Evolutionary conservation across 2,113 vertebrate species (phyloP).

Genomic region (Chascanopsetta lugubris): DNA sequence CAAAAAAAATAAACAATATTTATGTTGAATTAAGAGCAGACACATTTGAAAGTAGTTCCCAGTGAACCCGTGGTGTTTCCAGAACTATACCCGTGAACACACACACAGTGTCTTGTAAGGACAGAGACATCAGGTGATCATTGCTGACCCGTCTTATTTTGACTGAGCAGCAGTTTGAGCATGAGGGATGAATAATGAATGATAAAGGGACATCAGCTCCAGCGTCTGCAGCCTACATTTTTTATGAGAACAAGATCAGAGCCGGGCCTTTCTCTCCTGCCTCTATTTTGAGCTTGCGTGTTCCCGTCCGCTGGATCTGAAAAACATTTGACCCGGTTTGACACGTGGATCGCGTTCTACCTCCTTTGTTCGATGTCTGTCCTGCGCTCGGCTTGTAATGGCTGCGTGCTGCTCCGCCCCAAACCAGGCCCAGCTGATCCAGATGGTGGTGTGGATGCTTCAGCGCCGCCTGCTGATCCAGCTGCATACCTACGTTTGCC

Average conservation of each 20-base stretch:
- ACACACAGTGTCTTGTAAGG: conserved; percentile 8
- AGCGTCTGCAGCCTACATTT: conserved; percentile 44
- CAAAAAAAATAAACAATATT: neutral
- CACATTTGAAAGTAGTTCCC: neutral
- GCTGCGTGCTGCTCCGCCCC: conserved; percentile 18
- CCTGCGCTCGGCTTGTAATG: conserved; percentile 4
- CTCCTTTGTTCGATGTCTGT: conserved; percentile 1
- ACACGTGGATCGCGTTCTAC: neutral
- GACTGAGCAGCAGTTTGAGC: conserved; percentile 18
- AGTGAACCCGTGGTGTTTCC: neutral
- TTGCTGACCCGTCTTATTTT: conserved; percentile 7
- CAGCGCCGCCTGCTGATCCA: conserved; percentile 93
- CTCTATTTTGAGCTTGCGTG: conserved; percentile 36
- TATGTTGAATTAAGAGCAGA: neutral
- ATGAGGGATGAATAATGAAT: conserved; percentile 59
- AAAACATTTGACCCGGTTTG: conserved; percentile 22
- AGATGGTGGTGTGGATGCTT: conserved; percentile 99
- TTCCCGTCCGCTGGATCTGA: neutral
- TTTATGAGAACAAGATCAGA: conserved; percentile 58
- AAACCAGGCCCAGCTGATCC: conserved; percentile 93
- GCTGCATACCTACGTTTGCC: conserved; percentile 94
- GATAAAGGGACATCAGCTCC: conserved; percentile 34
- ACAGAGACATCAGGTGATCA: conserved; percentile 30
- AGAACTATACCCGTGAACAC: neutral
- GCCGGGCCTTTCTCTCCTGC: conserved; percentile 3